Percentiles rank a stretch among this genome's conserved stretches.
These are phyloP conservation scores for Phoeniculus purpureus DNA, from an alignment of 2,797 vertebrate species.

Conservation along the genomic window DNA sequence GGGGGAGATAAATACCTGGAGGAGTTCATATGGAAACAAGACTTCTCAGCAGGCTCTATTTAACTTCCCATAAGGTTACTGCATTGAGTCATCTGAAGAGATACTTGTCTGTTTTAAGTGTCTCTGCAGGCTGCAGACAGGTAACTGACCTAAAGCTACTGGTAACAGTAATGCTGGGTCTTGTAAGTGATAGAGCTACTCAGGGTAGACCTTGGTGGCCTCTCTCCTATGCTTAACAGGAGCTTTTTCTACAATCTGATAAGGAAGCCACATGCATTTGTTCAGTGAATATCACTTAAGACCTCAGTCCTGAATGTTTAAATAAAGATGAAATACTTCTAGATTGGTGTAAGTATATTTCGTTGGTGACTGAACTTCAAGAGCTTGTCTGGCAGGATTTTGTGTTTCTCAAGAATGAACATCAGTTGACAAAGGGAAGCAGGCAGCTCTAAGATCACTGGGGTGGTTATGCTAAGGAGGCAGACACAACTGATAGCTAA, in stretches of 20 bases:
- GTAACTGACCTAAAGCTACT: neutral
- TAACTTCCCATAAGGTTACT: neutral
- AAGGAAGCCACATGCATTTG: neutral
- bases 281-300: neutral
- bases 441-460: neutral
- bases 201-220: neutral
- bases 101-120: neutral
- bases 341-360: neutral
- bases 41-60: constrained; percentile 71
- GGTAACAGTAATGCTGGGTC: neutral
- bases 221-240: neutral
- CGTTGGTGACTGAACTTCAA: neutral
- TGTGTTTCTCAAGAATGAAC: neutral
- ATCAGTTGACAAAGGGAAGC: neutral
- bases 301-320: neutral
- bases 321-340: constrained; percentile 30
- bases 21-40: constrained; percentile 96
- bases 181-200: neutral
- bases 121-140: neutral
- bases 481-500: neutral
- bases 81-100: neutral
- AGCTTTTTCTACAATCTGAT: neutral
- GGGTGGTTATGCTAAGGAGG: neutral
- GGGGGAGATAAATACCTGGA: constrained; percentile 70
- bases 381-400: neutral